Evolutionary conservation across 2,888 invertebrate species (phyloP), one percentile per base, ranked within the genome.

Genomic region (Drosophila histrio): DNA sequence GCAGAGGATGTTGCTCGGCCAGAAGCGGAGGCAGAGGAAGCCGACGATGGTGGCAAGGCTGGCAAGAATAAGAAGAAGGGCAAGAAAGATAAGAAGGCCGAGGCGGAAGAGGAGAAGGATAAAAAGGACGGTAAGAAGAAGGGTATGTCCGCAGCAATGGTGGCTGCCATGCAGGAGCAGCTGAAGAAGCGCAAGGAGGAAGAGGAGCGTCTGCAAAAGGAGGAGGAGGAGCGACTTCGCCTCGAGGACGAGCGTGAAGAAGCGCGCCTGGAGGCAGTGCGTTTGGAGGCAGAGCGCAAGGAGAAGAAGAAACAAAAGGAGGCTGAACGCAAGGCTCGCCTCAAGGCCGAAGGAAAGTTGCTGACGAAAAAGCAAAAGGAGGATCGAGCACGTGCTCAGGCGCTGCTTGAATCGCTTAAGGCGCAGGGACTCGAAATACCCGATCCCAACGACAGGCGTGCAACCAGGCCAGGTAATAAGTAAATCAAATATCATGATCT

Each of bases 311-410:
- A 97, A 90, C 95, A 96, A 87, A 97, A 97, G 89, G 97, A 98
- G 92, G 97, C 97, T 89, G 98, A 98, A 89, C 94, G 96, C 49
- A 97, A 97, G 91, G 97, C 97, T 87, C 94, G 97, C 89, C 93
- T 98, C 79, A 99, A 99, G 91, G 97, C 97, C n/a, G 99, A 99
- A 92, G 99, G 99, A 2, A 99, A 98, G 92, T 93, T 98, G 28
- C 92, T 99, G 62, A 98, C 98, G 2, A 95, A 97, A 0, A 98
- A 98, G 91, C 98, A 99, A 90, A 98, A 97, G 90, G 96, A 96
- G 74, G 97, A 97, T 82, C 94, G 96, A 70, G 96, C 96, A 0
- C 93, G 98, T 76, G 97, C 97, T 6, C 96, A 97, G 91, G 97
- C 96, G 60, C 94, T 98, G 94, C 92, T 99, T 67, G 97, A 98